Percentiles rank a stretch among this genome's conserved stretches.
phyloP scores from a whole-genome alignment of 2,888 invertebrate genomes.

The Achlya flavicornis region DNA sequence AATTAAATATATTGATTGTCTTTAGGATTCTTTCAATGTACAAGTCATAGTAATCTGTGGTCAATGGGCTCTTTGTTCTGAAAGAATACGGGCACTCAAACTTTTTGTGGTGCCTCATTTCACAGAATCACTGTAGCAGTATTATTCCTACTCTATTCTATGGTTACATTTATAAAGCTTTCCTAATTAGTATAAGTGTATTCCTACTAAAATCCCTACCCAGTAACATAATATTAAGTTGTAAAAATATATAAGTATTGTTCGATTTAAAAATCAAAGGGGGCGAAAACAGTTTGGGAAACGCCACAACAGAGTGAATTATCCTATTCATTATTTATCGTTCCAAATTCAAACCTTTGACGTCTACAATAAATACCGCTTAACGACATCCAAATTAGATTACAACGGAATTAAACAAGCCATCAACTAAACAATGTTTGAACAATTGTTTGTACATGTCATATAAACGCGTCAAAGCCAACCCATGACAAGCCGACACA shows the following conservation, averaged over 20 bases:
- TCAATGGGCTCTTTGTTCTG: background rate
- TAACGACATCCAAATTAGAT: conserved; percentile 32
- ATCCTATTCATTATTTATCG: conserved; percentile 3
- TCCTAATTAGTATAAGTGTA: too few relatives aligned
- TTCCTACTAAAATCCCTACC: too few relatives aligned
- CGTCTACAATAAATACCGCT: conserved; percentile 23
- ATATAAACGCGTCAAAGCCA: conserved; percentile 64
- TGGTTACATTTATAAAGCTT: too few relatives aligned
- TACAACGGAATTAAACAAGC: conserved; percentile 37
- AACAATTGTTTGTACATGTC: conserved; percentile 60
- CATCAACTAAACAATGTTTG: conserved; percentile 43
- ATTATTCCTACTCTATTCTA: too few relatives aligned
- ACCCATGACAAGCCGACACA: conserved; percentile 55
- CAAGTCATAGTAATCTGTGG: too few relatives aligned
- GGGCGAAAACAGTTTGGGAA: background rate
- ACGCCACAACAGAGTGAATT: background rate
- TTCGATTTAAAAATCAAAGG: background rate
- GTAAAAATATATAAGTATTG: background rate
- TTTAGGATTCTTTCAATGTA: too few relatives aligned
- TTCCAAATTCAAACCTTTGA: conserved; percentile 20
- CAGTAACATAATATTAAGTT: too few relatives aligned
- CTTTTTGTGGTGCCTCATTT: background rate
- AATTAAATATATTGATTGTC: too few relatives aligned
- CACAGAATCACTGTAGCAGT: background rate
- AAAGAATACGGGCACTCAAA: background rate